Evolutionary conservation across 1,140 invertebrate genomes (phyloP), one percentile per base, ranked within the genome.

Genomic region (Tetragonula clypearis): DNA sequence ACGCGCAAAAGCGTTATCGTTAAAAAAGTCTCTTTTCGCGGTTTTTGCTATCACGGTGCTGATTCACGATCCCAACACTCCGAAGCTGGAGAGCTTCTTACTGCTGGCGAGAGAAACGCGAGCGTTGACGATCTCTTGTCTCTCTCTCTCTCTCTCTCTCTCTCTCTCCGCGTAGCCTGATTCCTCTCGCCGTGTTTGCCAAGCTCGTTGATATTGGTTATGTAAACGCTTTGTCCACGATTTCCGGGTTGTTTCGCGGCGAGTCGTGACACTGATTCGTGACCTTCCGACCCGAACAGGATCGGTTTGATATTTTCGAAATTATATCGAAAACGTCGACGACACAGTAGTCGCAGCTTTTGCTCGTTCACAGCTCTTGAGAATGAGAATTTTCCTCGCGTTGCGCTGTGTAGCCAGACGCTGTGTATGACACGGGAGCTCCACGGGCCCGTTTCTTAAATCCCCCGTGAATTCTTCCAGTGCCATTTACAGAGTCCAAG

Each of bases 391-490:
- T 58, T 35, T 8, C 56, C 55, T 35, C 78, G 76, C 71, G 93
- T 90, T 87, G 93, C 91, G 93, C 89, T 87, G 93, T 90, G 87
- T 89, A 88, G 93, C 94, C 93, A 92, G 92, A 94, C 92, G 94
- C 94, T 95, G 94, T 95, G 93, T 95, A 95, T 95, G 94, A 95
- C 94, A 95, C 94, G 91, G 94, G 94, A 95, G 94, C 92, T 95
- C 94, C 94, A 95, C 94, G 94, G 93, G 93, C 76, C 88, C 89
- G 91, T 94, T 93, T 88, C 87, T 91, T 86, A 92, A 93, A 93
- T 93, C 90, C 94, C 94, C 94, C 94, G 94, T 95, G 94, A 95
- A 95, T 95, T 95, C 94, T 95, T 95, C 94, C 94, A 95, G 94
- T 95, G 94, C 94, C 94, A 95, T 95, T 95, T 92, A 95, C 94